Evolutionary conservation across 1,140 invertebrate species (phyloP).

Genomic region (Ephestia elutella): DNA sequence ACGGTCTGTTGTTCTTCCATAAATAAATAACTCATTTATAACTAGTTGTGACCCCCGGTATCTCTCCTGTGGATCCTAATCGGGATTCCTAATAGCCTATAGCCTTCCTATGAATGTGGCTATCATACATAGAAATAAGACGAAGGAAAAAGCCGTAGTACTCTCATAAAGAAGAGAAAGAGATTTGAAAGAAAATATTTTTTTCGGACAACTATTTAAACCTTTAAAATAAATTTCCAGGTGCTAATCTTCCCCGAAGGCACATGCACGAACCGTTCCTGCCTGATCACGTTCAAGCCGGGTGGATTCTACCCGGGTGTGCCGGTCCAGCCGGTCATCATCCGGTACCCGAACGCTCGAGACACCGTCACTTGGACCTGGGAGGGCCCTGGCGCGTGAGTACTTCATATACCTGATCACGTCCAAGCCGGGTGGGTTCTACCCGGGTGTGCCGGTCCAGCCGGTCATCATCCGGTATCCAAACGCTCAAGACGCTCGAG

Average conservation of each 20-base stretch:
- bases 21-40: too few species aligned
- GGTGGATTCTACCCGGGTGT: slow-evolving; percentile 95
- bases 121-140: too few species aligned
- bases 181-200: too few species aligned
- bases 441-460: slow-evolving; percentile 95
- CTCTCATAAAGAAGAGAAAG: too few species aligned
- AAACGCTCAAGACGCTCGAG: slow-evolving; percentile 93
- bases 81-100: too few species aligned
- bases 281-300: slow-evolving; percentile 96
- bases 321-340: slow-evolving; percentile 94
- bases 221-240: slow-evolving; percentile 63
- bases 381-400: slow-evolving; percentile 96
- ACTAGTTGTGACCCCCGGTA: too few species aligned
- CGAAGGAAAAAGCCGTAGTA: too few species aligned
- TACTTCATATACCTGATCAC: slow-evolving; percentile 67
- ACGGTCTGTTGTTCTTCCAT: too few species aligned
- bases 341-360: slow-evolving; percentile 92
- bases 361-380: slow-evolving; percentile 98
- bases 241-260: slow-evolving; percentile 97
- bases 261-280: slow-evolving; percentile 94
- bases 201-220: too few species aligned
- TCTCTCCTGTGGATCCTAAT: too few species aligned
- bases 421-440: slow-evolving; percentile 96
- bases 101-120: too few species aligned
- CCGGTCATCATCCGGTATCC: slow-evolving; percentile 94